Conservation (phyloP, 2,888 invertebrate species). For the Elegia similella region DNA sequence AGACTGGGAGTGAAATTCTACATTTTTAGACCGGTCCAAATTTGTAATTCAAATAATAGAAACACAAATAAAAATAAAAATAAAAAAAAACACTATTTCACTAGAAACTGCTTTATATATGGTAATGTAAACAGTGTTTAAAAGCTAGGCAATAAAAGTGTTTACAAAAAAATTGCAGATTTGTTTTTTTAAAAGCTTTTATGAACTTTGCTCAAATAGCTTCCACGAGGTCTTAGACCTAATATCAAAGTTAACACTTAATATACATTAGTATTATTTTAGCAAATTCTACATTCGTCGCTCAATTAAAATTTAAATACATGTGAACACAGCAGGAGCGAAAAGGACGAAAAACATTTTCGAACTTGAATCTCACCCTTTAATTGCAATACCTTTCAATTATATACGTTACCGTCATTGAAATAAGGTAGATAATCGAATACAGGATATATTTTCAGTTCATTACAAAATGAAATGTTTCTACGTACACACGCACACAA, state of each 20-base stretch:
- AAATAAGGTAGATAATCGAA: constrained; percentile 31
- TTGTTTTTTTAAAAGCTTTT: background rate
- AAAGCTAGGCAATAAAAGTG: background rate
- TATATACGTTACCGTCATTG: constrained; percentile 22
- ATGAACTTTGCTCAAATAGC: background rate
- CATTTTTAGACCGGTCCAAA: too few species aligned
- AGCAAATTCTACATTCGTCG: constrained; percentile 20
- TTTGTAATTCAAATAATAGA: too few species aligned
- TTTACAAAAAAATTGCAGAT: background rate
- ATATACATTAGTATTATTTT: constrained; percentile 15
- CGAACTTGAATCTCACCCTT: constrained; percentile 49
- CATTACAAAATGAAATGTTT: constrained; percentile 67
- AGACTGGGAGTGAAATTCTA: too few species aligned
- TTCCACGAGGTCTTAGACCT: constrained; percentile 16
- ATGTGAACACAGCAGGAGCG: constrained; percentile 42
- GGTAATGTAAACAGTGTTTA: too few species aligned
- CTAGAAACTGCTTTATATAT: too few species aligned
- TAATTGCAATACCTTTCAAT: constrained; percentile 29
- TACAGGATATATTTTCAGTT: constrained; percentile 42
- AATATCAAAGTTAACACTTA: constrained; percentile 20
- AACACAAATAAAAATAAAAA: too few species aligned
- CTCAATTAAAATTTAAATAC: constrained; percentile 59
- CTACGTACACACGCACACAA: constrained; percentile 37
- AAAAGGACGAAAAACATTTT: constrained; percentile 43
- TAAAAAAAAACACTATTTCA: too few species aligned